Percentiles rank a stretch among this genome's conserved stretches.
Evolutionary conservation across 2,797 vertebrate species (phyloP).

Genomic region (Sebastolobus alascanus): DNA sequence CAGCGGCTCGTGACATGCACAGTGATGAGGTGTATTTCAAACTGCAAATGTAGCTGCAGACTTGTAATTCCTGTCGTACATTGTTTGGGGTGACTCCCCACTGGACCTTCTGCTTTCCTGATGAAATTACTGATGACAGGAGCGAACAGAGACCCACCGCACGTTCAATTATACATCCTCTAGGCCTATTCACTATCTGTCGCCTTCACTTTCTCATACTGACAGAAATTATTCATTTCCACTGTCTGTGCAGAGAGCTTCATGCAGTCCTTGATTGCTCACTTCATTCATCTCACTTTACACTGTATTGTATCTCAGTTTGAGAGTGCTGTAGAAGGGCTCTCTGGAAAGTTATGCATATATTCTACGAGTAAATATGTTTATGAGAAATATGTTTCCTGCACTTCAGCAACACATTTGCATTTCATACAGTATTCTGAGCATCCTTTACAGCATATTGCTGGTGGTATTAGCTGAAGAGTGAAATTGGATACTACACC

Average conservation of each 20-base stretch:
- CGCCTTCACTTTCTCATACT: constrained; percentile 35
- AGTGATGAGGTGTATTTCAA: constrained; percentile 1
- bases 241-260: constrained; percentile 9
- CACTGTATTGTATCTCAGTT: not conserved
- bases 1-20: not conserved
- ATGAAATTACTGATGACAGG: constrained; percentile 56
- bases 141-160: constrained; percentile 46
- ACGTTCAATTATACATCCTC: constrained; percentile 53
- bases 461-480: constrained; percentile 20
- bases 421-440: not conserved
- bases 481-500: constrained; percentile 38
- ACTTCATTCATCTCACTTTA: constrained; percentile 8
- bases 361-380: not conserved
- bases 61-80: constrained; percentile 18
- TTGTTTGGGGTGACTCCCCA: constrained; percentile 18
- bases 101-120: constrained; percentile 23
- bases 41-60: constrained; percentile 10
- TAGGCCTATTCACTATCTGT: constrained; percentile 31
- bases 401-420: constrained; percentile 10
- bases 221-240: constrained; percentile 45
- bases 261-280: not conserved
- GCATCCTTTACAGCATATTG: constrained; percentile 2
- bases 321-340: not conserved
- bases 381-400: not conserved
- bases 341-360: not conserved